Evolutionary conservation across 2,113 vertebrate species (phyloP), one percentile per base, ranked within the genome.

Genomic region (Narcine bancroftii): DNA sequence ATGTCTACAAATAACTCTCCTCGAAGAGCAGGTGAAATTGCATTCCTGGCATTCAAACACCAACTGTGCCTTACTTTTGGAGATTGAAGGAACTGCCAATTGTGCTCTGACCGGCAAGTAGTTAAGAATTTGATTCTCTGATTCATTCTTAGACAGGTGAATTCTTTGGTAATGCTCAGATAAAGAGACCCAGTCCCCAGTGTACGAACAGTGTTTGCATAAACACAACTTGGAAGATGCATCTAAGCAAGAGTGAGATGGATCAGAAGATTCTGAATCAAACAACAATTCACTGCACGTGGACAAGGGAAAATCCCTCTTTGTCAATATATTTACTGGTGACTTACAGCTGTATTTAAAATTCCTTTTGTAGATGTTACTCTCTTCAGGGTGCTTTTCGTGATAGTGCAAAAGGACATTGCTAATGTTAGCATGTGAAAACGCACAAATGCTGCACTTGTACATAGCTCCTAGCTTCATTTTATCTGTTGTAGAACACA

Each of bases 21-120:
- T 89, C 65, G 85, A 89, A 65, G 85, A 89, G 60, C 85, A 89
- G n/a, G 85, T 65, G 42, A 89, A 89, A 89, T 89, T 89, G 65
- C 85, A 89, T 56, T 65, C 60, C 60, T 89, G 85, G 60, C 63
- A 89, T 36, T 89, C 33, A 89, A 89, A 89, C 39, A 89, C n/a
- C n/a, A 26, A 56, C 39, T 89, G 85, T 89, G 60, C 17, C 36
- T 63, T 60, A 89, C 85, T 89, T 6, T 36, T 65, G 36, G 56
- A 89, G 36, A 36, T 63, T 39, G 39, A 89, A 17, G 56, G 36
- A 6, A 56, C 21, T 39, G 3, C 60, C 26, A 66, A 2, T 89
- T 56, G 56, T 66, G 56, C 13, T 36, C 63, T 89, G 60, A 4
- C 85, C 15, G 36, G 85, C 15, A 89, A 0, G 63, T 42, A 39